These are phyloP conservation scores for Microplitis mediator DNA, from an alignment of 1,140 invertebrate species.

Conservation along the genomic window DNA sequence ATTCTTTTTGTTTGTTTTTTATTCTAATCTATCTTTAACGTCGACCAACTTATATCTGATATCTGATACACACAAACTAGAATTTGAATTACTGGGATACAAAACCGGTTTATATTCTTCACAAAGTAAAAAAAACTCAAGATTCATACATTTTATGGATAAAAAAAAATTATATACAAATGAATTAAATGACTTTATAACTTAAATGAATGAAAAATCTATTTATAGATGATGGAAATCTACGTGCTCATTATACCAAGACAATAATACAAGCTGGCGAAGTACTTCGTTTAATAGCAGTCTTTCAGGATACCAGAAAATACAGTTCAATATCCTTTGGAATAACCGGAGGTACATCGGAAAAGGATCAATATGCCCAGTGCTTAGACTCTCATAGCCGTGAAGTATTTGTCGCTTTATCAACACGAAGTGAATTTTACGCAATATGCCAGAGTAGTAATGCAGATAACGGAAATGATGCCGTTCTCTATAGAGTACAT, in stretches of 20 bases:
- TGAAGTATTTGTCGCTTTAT: constrained; percentile 55
- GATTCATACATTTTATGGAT: neutral
- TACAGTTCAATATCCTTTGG: constrained; percentile 54
- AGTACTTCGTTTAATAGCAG: constrained; percentile 59
- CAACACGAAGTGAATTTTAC: constrained; percentile 57
- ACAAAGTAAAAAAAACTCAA: neutral
- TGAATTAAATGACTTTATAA: neutral
- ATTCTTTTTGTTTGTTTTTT: neutral
- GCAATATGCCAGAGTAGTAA: constrained; percentile 53
- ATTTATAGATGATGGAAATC: constrained; percentile 56
- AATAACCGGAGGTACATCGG: constrained; percentile 51
- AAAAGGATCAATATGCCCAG: constrained; percentile 60
- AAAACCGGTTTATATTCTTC: neutral
- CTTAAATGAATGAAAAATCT: neutral
- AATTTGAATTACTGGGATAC: too few relatives aligned
- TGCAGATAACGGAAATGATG: constrained; percentile 47
- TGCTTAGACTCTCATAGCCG: constrained; percentile 58
- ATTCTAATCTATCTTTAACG: constrained; percentile 7
- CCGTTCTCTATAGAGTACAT: constrained; percentile 56
- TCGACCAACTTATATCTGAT: neutral
- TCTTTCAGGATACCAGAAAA: constrained; percentile 61
- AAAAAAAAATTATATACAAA: constrained; percentile 7
- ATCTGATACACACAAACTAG: neutral
- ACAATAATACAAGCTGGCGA: constrained; percentile 59
- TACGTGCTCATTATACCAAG: constrained; percentile 61